Conservation (phyloP, 2,797 vertebrate species). For the Sebastes goodei region DNA sequence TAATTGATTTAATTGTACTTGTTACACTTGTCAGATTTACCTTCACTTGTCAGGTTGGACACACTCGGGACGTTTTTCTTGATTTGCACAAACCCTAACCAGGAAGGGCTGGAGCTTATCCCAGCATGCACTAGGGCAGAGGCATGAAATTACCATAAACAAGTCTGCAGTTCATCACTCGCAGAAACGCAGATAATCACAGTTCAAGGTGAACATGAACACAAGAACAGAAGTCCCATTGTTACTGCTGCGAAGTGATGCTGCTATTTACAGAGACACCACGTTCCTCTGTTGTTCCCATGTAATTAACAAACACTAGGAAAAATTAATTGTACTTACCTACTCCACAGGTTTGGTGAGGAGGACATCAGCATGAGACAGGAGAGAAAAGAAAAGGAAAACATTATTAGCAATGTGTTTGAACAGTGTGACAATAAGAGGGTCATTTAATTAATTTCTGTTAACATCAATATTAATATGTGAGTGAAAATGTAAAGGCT, state of each 20-base stretch:
- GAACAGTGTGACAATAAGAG: not conserved
- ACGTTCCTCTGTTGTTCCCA: too few relatives aligned
- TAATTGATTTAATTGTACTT: slow-evolving; percentile 4
- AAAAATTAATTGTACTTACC: slow-evolving; percentile 67
- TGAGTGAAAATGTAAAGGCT: not conserved
- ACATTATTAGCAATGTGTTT: not conserved
- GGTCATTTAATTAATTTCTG: not conserved
- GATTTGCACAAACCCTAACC: not conserved
- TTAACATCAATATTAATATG: not conserved
- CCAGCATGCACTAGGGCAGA: not conserved
- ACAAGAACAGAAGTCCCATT: too few relatives aligned
- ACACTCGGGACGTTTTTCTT: not conserved
- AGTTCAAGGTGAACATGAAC: not conserved
- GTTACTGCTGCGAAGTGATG: too few relatives aligned
- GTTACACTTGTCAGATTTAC: not conserved
- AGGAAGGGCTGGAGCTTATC: not conserved
- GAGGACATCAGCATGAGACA: slow-evolving; percentile 4
- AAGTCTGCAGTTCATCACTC: not conserved
- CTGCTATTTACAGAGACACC: too few relatives aligned
- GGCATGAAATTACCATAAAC: not conserved
- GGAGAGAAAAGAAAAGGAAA: not conserved
- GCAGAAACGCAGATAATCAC: not conserved
- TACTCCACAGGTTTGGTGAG: slow-evolving; percentile 15
- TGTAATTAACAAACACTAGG: not conserved
- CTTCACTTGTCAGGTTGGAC: not conserved